Conservation (phyloP, 37 sponge, comb jelly and placozoan species). For the Tethya wilhelma region DNA sequence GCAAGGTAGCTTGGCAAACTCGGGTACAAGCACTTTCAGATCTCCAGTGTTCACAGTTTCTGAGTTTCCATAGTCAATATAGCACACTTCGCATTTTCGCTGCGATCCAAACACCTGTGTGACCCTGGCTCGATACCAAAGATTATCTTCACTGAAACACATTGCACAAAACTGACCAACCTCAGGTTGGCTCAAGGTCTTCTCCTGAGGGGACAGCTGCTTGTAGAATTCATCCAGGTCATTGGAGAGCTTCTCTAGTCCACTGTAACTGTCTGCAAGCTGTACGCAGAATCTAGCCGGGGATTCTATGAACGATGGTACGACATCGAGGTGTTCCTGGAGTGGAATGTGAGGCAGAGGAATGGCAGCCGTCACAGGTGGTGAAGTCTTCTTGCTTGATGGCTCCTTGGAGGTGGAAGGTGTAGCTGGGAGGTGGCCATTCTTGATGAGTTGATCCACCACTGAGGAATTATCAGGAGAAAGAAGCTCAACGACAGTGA, state of each 20-base stretch:
- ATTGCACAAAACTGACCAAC: conserved; percentile 55
- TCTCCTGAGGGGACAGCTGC: neutral
- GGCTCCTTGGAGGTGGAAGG: neutral
- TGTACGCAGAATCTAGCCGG: conserved; percentile 58
- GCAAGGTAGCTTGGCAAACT: conserved; percentile 41
- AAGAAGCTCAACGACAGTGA: conserved; percentile 10
- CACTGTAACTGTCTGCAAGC: conserved; percentile 2
- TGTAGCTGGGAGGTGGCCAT: neutral
- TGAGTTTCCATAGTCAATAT: conserved; percentile 62
- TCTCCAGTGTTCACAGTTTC: conserved; percentile 8
- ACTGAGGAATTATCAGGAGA: neutral
- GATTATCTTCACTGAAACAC: conserved; percentile 44
- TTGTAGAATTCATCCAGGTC: conserved; percentile 19
- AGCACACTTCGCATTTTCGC: conserved; percentile 29
- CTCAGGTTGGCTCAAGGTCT: neutral
- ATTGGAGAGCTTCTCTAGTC: neutral
- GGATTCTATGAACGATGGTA: conserved; percentile 18
- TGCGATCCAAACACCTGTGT: neutral
- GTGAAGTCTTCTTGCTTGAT: neutral
- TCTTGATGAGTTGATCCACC: neutral
- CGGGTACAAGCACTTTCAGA: conserved; percentile 10
- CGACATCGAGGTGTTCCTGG: conserved; percentile 6
- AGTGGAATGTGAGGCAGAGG: conserved; percentile 21
- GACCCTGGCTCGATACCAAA: conserved; percentile 68
- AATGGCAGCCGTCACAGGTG: neutral